These are phyloP conservation scores for Archaeoteleia sp. DNA, from an alignment of 2,888 invertebrate species.

Conservation along the genomic window DNA sequence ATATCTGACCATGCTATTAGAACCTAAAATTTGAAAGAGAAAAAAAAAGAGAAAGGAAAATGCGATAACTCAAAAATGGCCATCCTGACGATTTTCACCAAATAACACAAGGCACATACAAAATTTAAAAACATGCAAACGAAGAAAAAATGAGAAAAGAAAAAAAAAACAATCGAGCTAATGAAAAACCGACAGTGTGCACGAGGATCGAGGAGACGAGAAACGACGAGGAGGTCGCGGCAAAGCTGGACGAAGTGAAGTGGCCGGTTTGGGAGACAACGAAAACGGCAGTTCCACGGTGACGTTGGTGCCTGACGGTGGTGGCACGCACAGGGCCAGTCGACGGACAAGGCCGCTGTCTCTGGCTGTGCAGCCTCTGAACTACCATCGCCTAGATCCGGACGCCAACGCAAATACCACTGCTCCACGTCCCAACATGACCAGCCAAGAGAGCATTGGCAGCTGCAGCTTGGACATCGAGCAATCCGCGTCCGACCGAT, in stretches of 20 bases:
- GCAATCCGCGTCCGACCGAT: slow-evolving; percentile 76
- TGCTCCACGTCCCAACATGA: slow-evolving; percentile 63
- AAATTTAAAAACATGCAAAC: slow-evolving; percentile 33
- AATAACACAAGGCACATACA: background rate
- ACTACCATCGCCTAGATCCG: slow-evolving; percentile 71
- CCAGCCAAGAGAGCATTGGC: slow-evolving; percentile 85
- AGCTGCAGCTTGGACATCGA: slow-evolving; percentile 91
- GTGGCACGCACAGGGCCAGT: slow-evolving; percentile 43
- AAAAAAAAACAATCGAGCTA: slow-evolving; percentile 25
- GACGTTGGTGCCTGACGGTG: slow-evolving; percentile 59
- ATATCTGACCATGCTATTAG: no score
- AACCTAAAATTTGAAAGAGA: no score
- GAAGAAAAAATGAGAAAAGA: no score
- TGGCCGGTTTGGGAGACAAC: slow-evolving; percentile 68
- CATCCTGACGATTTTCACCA: background rate
- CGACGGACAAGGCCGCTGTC: slow-evolving; percentile 66
- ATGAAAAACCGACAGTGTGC: slow-evolving; percentile 64
- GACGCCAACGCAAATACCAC: slow-evolving; percentile 52
- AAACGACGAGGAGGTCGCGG: slow-evolving; percentile 53
- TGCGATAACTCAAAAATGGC: background rate
- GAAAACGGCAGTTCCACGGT: slow-evolving; percentile 61
- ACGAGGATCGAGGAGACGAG: slow-evolving; percentile 69
- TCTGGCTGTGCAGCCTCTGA: slow-evolving; percentile 71
- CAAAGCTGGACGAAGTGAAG: slow-evolving; percentile 65
- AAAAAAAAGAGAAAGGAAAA: no score